phyloP scores from a whole-genome alignment of 1,140 invertebrate species.

The Lanistes nyassanus region DNA sequence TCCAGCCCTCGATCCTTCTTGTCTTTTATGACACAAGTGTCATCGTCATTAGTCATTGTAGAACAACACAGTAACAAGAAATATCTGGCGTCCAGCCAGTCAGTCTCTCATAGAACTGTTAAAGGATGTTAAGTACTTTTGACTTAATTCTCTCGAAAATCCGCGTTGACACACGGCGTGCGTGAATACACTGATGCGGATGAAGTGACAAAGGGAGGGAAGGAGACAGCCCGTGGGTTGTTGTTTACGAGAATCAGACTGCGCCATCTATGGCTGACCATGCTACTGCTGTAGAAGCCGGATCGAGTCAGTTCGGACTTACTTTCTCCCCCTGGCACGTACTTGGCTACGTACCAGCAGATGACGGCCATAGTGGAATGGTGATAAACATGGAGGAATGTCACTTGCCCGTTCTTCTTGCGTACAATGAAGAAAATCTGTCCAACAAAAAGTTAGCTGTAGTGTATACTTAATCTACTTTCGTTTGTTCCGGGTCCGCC shows the following conservation, averaged over 20 bases:
- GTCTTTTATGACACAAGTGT: too few relatives aligned
- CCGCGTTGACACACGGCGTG: too few relatives aligned
- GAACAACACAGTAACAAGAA: too few relatives aligned
- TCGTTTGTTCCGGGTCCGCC: too few relatives aligned
- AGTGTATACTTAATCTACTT: too few relatives aligned
- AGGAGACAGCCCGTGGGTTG: neutral
- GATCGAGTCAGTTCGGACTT: conserved; percentile 33
- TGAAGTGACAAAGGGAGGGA: neutral
- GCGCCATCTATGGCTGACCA: neutral
- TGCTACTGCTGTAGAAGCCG: neutral
- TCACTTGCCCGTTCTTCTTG: conserved; percentile 84
- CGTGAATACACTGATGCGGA: neutral
- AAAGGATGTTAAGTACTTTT: too few relatives aligned
- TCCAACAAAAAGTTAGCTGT: conserved; percentile 10
- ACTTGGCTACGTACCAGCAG: conserved; percentile 97
- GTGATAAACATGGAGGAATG: conserved; percentile 90
- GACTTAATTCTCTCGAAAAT: too few relatives aligned
- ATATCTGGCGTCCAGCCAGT: too few relatives aligned
- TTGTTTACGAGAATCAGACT: neutral
- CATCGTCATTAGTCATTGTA: too few relatives aligned
- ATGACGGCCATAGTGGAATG: conserved; percentile 72
- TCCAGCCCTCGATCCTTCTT: too few relatives aligned
- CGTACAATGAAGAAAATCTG: conserved; percentile 83
- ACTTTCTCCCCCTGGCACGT: conserved; percentile 86
- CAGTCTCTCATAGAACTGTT: too few relatives aligned